Conservation (phyloP, 2,797 vertebrate species). For the Gymnothorax javanicus region DNA sequence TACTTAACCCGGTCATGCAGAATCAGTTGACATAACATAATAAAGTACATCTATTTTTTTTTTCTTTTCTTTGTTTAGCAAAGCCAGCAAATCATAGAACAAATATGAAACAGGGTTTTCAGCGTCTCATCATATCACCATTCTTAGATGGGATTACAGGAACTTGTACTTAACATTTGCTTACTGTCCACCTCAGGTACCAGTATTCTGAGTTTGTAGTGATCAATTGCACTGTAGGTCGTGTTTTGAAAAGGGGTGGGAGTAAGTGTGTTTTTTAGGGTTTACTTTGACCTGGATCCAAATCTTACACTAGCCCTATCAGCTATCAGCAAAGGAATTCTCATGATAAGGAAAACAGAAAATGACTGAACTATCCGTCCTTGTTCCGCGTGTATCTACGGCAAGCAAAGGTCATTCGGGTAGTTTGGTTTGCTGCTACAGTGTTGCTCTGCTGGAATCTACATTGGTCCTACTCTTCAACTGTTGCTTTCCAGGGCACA, state of each 20-base stretch:
- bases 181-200: background rate
- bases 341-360: background rate
- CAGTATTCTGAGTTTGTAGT: background rate
- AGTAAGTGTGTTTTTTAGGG: constrained; percentile 23
- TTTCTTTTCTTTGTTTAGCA: too few species aligned
- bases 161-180: background rate
- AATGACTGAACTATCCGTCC: constrained; percentile 36
- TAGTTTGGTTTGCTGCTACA: background rate
- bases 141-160: background rate
- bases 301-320: background rate
- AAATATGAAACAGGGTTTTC: background rate
- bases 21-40: too few species aligned
- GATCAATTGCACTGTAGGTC: background rate
- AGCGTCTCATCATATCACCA: background rate
- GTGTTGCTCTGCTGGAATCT: background rate
- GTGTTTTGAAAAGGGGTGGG: background rate
- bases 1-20: too few species aligned
- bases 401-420: background rate
- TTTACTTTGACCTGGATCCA: constrained; percentile 38
- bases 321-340: constrained; percentile 8
- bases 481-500: background rate
- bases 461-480: background rate
- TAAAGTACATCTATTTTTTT: too few species aligned
- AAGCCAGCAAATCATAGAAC: background rate
- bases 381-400: background rate